These are phyloP conservation scores for Passerculus sandwichensis DNA, from an alignment of 2,797 vertebrate genomes.

Conservation along the genomic window DNA sequence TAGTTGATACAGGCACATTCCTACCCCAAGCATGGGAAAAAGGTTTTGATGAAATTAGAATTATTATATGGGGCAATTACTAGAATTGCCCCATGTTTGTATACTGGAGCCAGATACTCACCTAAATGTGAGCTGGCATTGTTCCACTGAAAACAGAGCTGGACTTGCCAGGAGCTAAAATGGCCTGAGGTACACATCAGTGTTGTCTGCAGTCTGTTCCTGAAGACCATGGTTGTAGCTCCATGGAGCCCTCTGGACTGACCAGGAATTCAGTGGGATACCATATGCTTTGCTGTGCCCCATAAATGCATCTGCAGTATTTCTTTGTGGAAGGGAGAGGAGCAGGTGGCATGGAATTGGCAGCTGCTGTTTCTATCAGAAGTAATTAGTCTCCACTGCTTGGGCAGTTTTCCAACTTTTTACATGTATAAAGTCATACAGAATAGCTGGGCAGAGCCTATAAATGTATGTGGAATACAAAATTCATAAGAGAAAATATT, in stretches of 20 bases:
- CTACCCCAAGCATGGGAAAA: background rate
- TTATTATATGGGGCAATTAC: background rate
- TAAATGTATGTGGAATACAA: background rate
- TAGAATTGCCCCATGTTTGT: constrained; percentile 11
- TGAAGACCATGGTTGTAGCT: background rate
- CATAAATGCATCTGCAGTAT: background rate
- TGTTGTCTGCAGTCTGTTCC: background rate
- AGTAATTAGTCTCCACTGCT: background rate
- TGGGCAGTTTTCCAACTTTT: constrained; percentile 19
- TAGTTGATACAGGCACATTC: background rate
- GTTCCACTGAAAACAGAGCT: background rate
- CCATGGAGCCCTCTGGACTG: background rate
- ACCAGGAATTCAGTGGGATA: background rate
- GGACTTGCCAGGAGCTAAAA: background rate
- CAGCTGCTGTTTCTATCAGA: constrained; percentile 49
- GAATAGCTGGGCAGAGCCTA: background rate
- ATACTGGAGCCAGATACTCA: background rate
- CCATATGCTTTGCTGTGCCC: constrained; percentile 18
- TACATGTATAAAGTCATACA: background rate
- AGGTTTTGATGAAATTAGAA: constrained; percentile 24
- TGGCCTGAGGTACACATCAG: background rate
- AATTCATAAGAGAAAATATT: background rate
- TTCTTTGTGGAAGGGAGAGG: constrained; percentile 21
- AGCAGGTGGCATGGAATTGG: constrained; percentile 38
- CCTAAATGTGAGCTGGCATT: background rate